Conservation (phyloP, 2,113 vertebrate genomes). For the Dipodomys ordii region DNA sequence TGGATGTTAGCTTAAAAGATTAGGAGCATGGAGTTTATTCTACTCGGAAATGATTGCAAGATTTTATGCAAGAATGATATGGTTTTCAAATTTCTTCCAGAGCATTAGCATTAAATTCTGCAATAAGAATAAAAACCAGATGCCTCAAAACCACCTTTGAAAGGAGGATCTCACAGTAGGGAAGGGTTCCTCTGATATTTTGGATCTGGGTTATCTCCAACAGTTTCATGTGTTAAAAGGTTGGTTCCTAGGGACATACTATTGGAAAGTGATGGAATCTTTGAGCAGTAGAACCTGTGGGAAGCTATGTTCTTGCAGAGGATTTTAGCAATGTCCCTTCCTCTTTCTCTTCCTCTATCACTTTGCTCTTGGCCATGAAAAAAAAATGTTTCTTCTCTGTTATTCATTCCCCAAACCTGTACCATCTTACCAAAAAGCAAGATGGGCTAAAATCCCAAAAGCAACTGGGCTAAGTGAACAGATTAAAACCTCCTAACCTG, state of each 20-base stretch:
- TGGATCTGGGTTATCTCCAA: neutral
- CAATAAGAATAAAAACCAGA: neutral
- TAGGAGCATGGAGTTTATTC: conserved; percentile 45
- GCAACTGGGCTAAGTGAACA: too few species aligned
- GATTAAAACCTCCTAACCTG: neutral
- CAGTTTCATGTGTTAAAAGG: neutral
- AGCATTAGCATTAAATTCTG: conserved; percentile 25
- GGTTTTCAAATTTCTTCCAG: conserved; percentile 44
- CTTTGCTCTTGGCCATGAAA: neutral
- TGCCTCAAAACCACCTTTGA: neutral
- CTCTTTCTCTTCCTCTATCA: neutral
- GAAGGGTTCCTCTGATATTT: neutral
- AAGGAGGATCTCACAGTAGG: neutral
- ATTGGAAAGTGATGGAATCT: too few species aligned
- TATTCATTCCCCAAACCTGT: too few species aligned
- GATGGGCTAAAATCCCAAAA: neutral
- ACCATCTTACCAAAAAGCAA: too few species aligned
- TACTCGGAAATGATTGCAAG: neutral
- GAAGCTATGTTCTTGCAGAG: neutral
- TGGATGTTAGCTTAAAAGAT: conserved; percentile 40
- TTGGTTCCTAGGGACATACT: neutral
- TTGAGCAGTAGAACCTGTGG: neutral
- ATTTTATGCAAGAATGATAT: conserved; percentile 55
- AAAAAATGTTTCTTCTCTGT: neutral
- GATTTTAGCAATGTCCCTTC: neutral